These are phyloP conservation scores for Diuraphis noxia DNA, from an alignment of 1,140 invertebrate genomes.

Conservation along the genomic window DNA sequence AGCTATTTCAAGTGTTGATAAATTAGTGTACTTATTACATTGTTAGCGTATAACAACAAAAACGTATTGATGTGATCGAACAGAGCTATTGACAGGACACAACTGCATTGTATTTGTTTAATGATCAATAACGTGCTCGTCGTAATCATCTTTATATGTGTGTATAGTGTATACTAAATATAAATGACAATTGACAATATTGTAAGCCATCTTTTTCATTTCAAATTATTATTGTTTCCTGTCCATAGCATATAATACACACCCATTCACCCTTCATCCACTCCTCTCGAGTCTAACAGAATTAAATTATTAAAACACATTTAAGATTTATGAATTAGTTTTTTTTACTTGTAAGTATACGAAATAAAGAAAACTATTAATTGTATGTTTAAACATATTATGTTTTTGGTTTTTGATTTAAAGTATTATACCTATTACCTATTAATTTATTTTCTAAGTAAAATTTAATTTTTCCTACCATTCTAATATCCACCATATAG, in stretches of 20 bases:
- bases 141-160: neutral
- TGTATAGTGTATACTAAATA: neutral
- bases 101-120: constrained; percentile 40
- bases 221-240: constrained; percentile 35
- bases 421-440: neutral
- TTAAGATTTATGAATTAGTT: neutral
- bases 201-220: constrained; percentile 23
- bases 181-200: neutral
- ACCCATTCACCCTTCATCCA: neutral
- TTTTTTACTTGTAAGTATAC: neutral
- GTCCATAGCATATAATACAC: neutral
- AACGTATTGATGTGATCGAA: neutral
- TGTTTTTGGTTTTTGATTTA: neutral
- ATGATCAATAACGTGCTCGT: constrained; percentile 28
- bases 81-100: neutral
- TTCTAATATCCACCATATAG: neutral
- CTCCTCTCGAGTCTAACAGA: neutral
- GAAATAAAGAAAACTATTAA: neutral
- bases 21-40: neutral
- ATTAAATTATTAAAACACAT: constrained; percentile 2
- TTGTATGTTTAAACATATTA: neutral
- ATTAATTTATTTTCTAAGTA: neutral
- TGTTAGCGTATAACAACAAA: constrained; percentile 5
- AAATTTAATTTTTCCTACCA: neutral
- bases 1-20: constrained; percentile 1